These are phyloP conservation scores for Nemotelus pantherinus DNA, from an alignment of 2,888 invertebrate species.

Conservation along the genomic window DNA sequence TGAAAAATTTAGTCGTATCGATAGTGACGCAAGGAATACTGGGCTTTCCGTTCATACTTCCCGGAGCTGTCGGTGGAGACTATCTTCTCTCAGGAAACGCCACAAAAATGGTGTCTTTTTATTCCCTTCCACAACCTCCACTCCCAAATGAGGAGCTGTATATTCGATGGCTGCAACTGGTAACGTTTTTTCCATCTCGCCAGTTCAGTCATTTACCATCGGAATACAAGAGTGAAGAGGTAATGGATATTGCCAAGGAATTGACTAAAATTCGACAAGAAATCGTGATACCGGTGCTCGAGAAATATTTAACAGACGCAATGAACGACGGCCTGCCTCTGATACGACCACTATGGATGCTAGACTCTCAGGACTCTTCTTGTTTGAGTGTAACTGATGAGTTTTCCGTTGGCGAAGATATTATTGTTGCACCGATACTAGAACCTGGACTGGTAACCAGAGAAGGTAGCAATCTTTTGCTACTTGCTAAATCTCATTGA, in stretches of 20 bases:
- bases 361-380: conserved; percentile 80
- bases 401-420: conserved; percentile 88
- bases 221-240: conserved; percentile 82
- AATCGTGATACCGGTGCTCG: conserved; percentile 78
- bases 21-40: conserved; percentile 87
- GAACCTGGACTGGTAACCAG: conserved; percentile 74
- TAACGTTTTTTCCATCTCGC: conserved; percentile 90
- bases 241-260: conserved; percentile 80
- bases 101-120: conserved; percentile 65
- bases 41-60: conserved; percentile 92
- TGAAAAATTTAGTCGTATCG: conserved; percentile 85
- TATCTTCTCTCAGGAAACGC: conserved; percentile 71
- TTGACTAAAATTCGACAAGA: conserved; percentile 79
- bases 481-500: conserved; percentile 1
- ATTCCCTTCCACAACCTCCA: conserved; percentile 67
- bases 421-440: conserved; percentile 90
- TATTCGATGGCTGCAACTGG: conserved; percentile 89
- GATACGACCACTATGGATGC: conserved; percentile 90
- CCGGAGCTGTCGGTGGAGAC: conserved; percentile 94
- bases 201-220: conserved; percentile 91
- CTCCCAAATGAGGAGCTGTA: conserved; percentile 85
- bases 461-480: conserved; percentile 67
- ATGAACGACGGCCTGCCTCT: conserved; percentile 84
- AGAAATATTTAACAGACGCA: conserved; percentile 81
- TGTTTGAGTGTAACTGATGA: conserved; percentile 83